Evolutionary conservation across 2,797 vertebrate species (phyloP).

Genomic region (Anguilla obscura): DNA sequence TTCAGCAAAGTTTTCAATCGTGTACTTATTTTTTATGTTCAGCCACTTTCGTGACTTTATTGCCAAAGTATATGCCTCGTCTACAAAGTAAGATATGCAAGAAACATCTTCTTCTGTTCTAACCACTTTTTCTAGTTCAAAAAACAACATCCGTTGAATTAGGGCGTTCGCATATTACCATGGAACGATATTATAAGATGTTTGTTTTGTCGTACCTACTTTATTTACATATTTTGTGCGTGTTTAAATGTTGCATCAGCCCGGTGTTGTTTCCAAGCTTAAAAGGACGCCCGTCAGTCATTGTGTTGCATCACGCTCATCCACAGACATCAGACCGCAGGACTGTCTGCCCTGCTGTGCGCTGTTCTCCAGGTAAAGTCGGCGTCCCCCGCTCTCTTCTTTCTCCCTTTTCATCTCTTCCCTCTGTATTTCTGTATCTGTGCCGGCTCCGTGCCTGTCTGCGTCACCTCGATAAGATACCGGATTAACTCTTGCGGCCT

Average conservation of each 20-base stretch:
- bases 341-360: conserved; percentile 62
- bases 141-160: not conserved
- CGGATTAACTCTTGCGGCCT: conserved; percentile 50
- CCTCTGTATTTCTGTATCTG: conserved; percentile 47
- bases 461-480: conserved; percentile 59
- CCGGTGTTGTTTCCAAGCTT: not conserved
- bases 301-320: conserved; percentile 39
- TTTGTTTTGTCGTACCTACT: not conserved
- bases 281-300: conserved; percentile 40
- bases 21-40: not conserved
- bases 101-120: not conserved
- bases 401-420: conserved; percentile 42
- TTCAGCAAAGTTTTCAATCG: too few relatives aligned
- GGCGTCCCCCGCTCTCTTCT: conserved; percentile 54
- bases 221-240: not conserved
- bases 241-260: conserved; percentile 9
- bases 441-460: conserved; percentile 52
- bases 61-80: too few relatives aligned
- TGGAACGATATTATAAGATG: not conserved
- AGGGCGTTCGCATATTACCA: not conserved
- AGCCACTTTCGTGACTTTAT: not conserved
- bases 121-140: too few relatives aligned
- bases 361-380: conserved; percentile 61
- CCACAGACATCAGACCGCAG: conserved; percentile 48
- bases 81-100: too few relatives aligned